Conservation (phyloP, 2,113 vertebrate genomes). For the Acrocephalus arundinaceus region DNA sequence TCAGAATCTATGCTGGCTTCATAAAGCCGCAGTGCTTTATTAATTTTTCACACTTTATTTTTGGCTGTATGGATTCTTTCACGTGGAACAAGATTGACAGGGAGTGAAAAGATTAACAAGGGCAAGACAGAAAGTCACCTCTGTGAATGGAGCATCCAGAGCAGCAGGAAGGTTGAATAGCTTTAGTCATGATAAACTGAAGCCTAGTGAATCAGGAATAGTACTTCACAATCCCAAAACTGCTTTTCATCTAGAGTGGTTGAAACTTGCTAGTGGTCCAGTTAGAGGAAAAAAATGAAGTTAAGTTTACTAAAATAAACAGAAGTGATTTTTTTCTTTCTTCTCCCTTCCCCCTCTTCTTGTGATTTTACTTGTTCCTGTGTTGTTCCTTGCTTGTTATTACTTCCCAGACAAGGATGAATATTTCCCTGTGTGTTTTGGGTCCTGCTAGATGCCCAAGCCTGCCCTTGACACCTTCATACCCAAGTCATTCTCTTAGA, state of each 20-base stretch:
- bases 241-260: background rate
- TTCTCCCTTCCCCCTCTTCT: background rate
- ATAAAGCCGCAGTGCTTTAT: background rate
- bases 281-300: background rate
- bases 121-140: background rate
- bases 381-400: background rate
- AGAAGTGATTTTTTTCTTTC: background rate
- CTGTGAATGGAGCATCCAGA: background rate
- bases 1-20: background rate
- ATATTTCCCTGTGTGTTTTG: background rate
- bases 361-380: background rate
- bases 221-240: background rate
- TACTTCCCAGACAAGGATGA: background rate
- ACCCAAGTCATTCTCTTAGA: background rate
- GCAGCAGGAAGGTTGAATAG: background rate
- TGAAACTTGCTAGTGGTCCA: background rate
- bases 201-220: background rate
- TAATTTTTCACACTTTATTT: slow-evolving; percentile 24
- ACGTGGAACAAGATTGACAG: background rate
- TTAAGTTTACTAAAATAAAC: background rate
- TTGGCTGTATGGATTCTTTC: background rate
- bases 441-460: background rate
- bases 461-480: background rate
- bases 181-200: background rate
- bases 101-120: background rate